Percentiles rank a stretch among this genome's conserved stretches.
These are phyloP conservation scores for Cynocephalus volans DNA, from an alignment of 2,113 vertebrate species.

Conservation along the genomic window DNA sequence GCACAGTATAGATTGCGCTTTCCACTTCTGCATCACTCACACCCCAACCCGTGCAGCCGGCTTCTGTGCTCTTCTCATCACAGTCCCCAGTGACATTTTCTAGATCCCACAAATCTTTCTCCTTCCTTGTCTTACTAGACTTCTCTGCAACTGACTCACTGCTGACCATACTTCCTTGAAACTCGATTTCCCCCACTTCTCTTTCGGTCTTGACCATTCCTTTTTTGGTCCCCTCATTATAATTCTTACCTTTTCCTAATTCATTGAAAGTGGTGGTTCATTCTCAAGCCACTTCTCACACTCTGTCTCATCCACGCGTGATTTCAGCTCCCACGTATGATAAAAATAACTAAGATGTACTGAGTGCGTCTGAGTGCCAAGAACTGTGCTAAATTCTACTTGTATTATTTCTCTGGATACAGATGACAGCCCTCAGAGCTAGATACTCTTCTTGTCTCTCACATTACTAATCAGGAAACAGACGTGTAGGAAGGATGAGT, in stretches of 20 bases:
- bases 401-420: not conserved
- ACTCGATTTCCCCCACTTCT: not conserved
- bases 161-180: not conserved
- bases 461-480: not conserved
- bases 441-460: not conserved
- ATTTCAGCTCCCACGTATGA: not conserved
- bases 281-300: not conserved
- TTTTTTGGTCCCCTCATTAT: not conserved
- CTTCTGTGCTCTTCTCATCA: not conserved
- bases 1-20: not conserved
- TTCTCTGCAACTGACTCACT: not conserved
- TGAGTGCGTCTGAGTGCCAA: not conserved
- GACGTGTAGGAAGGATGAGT: not conserved
- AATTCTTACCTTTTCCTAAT: not conserved
- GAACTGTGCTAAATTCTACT: not conserved
- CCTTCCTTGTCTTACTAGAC: not conserved
- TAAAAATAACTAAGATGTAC: not conserved
- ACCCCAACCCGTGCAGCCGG: not conserved
- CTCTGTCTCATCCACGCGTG: not conserved
- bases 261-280: not conserved
- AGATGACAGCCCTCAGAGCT: not conserved
- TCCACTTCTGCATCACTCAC: not conserved
- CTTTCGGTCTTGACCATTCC: not conserved
- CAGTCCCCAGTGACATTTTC: not conserved
- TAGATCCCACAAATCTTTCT: not conserved